These are phyloP conservation scores for Propithecus coquereli DNA, from an alignment of 2,113 vertebrate species.

Conservation along the genomic window DNA sequence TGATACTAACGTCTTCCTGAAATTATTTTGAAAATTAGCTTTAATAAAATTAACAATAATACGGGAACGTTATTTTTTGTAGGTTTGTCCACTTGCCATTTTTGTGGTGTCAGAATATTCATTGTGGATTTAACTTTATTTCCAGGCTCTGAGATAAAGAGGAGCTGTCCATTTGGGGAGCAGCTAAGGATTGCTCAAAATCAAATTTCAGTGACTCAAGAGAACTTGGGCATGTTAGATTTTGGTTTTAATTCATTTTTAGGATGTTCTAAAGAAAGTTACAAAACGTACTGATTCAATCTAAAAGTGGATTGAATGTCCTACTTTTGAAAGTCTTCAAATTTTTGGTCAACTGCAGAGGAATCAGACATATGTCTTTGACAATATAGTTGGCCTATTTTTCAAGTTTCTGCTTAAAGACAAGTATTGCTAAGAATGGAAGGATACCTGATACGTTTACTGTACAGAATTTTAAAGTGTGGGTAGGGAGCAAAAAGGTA, in stretches of 20 bases:
- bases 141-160: background rate
- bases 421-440: background rate
- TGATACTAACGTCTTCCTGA: background rate
- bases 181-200: background rate
- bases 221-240: background rate
- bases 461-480: background rate
- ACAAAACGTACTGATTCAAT: slow-evolving; percentile 44
- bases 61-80: background rate
- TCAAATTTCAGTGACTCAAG: slow-evolving; percentile 1
- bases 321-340: background rate
- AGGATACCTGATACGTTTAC: background rate
- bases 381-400: background rate
- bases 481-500: background rate
- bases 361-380: background rate
- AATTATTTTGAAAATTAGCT: background rate
- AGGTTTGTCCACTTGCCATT: background rate
- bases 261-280: slow-evolving; percentile 42
- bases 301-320: background rate
- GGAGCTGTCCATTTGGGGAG: background rate
- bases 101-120: background rate
- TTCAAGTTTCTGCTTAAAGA: background rate
- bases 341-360: background rate
- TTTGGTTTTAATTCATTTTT: slow-evolving; percentile 54
- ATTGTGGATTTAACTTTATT: background rate
- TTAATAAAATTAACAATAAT: background rate